Evolutionary conservation across 2,888 invertebrate species (phyloP).

Genomic region (Seladonia tumulorum): DNA sequence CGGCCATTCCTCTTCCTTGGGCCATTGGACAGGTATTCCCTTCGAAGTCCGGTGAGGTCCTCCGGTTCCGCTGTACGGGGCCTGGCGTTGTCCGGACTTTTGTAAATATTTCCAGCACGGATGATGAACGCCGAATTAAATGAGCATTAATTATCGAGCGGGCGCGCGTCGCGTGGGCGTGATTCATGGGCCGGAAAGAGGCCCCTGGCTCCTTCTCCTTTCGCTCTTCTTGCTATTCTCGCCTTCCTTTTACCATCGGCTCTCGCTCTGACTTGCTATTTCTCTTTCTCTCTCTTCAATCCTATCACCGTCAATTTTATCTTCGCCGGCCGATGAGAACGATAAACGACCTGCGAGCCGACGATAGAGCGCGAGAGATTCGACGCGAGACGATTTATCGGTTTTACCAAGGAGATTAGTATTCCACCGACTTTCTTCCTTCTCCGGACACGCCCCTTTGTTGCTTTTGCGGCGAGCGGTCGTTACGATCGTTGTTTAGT

Average conservation of each 20-base stretch:
- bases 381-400: slow-evolving; percentile 42
- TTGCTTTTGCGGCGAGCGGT: background rate
- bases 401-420: background rate
- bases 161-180: slow-evolving; percentile 81
- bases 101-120: slow-evolving; percentile 79
- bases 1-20: slow-evolving; percentile 72
- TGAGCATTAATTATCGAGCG: slow-evolving; percentile 82
- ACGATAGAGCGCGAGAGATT: slow-evolving; percentile 32
- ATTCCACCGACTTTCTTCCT: background rate
- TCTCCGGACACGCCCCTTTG: background rate
- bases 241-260: slow-evolving; percentile 27
- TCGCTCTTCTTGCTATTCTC: slow-evolving; percentile 52
- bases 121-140: slow-evolving; percentile 83
- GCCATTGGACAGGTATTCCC: slow-evolving; percentile 65
- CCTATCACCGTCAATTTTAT: slow-evolving; percentile 17
- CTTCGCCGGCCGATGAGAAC: slow-evolving; percentile 27
- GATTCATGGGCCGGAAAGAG: slow-evolving; percentile 80
- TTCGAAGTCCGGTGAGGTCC: slow-evolving; percentile 55
- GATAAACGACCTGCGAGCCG: slow-evolving; percentile 24
- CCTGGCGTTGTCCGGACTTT: slow-evolving; percentile 73
- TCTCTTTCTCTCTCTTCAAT: slow-evolving; percentile 5
- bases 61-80: slow-evolving; percentile 57
- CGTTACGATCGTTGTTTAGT: background rate
- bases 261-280: slow-evolving; percentile 12
- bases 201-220: slow-evolving; percentile 63